phyloP scores from a whole-genome alignment of 2,888 invertebrate species.

The Cosmia pyralina region DNA sequence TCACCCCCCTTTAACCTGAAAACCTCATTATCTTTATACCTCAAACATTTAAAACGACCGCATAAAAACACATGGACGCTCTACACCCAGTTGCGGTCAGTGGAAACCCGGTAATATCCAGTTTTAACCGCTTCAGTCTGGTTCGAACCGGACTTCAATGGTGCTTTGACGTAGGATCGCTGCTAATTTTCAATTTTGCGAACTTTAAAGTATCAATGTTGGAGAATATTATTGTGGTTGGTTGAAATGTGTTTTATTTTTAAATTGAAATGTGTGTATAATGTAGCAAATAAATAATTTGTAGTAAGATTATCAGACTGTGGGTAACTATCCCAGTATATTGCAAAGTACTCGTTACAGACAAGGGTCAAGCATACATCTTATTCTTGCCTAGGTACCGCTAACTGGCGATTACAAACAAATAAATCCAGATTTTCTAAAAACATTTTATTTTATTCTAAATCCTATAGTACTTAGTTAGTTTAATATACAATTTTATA shows the following conservation, averaged over 20 bases:
- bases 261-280: neutral
- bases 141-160: slow-evolving; percentile 64
- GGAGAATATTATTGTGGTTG: slow-evolving; percentile 47
- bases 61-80: slow-evolving; percentile 73
- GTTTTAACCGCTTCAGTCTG: slow-evolving; percentile 63
- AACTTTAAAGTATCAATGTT: slow-evolving; percentile 64
- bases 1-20: slow-evolving; percentile 50
- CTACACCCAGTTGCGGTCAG: slow-evolving; percentile 64
- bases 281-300: neutral
- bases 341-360: neutral
- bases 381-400: neutral
- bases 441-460: neutral
- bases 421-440: neutral
- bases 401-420: too few relatives aligned
- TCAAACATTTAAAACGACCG: slow-evolving; percentile 63
- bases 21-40: slow-evolving; percentile 60
- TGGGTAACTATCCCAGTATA: neutral
- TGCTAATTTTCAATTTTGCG: slow-evolving; percentile 68
- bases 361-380: neutral
- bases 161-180: slow-evolving; percentile 72
- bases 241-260: slow-evolving; percentile 18
- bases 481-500: neutral
- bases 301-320: neutral
- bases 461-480: neutral
- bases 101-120: slow-evolving; percentile 76